These are phyloP conservation scores for Pterostichus madidus DNA, from an alignment of 2,888 invertebrate genomes.

Conservation along the genomic window DNA sequence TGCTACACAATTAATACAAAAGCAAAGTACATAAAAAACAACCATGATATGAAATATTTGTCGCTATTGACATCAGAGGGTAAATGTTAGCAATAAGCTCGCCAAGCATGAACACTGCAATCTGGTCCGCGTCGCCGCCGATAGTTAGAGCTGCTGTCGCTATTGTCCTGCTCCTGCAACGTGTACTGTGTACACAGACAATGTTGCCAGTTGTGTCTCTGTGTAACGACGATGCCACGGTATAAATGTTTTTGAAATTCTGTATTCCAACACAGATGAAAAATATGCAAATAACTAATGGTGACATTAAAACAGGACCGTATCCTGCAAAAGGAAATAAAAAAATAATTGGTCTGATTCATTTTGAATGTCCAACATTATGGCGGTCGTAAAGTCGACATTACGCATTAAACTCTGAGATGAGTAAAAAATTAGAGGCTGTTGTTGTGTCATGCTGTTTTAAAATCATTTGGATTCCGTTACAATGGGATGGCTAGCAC, in stretches of 20 bases:
- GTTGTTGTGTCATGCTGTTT: no score
- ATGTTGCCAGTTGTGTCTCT: constrained; percentile 14
- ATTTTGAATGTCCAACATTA: constrained; percentile 6
- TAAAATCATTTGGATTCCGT: no score
- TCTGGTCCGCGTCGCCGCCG: constrained; percentile 10
- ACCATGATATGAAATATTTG: background rate
- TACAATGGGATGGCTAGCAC: no score
- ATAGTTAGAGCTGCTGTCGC: constrained; percentile 23
- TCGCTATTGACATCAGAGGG: constrained; percentile 1
- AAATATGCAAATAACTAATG: constrained; percentile 47
- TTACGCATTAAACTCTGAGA: no score
- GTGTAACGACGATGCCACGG: background rate
- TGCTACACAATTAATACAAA: background rate
- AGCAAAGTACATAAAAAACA: background rate
- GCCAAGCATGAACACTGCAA: constrained; percentile 2
- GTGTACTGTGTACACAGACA: background rate
- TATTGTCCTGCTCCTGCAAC: constrained; percentile 1
- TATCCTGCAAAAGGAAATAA: background rate
- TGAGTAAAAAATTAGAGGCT: no score
- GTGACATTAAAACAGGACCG: constrained; percentile 12
- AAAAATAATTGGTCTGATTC: background rate
- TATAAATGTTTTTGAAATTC: constrained; percentile 29
- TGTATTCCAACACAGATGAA: constrained; percentile 21
- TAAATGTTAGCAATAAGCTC: constrained; percentile 3
- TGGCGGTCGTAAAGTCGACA: background rate